Base-by-base conservation (phyloP, 2,113 vertebrate genomes). In the Oxygymnocypris stewartii region DNA sequence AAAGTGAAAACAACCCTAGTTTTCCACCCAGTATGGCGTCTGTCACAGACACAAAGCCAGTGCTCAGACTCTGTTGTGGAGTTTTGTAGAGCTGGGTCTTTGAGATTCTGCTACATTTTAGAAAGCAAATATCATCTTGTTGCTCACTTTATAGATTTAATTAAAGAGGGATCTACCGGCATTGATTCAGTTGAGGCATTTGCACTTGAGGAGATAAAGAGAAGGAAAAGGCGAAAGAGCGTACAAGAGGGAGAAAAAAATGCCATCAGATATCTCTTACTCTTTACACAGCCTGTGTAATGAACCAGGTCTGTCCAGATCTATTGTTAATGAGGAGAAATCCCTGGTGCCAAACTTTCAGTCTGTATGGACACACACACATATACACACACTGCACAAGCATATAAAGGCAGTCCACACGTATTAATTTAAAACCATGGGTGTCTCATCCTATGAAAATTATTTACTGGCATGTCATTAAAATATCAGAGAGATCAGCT, bases 281-380 rank as follows among this genome's bases (percentile, higher is more conserved):
- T 85, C 79, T 81, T 84, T 59, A 84, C 40, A 37, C 57, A 71
- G 42, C n/a, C 31, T 75, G 69, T 85, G 86, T 76, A 87, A 83
- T 89, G 79, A 86, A 85, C 11, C 63, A 31, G 57, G 79, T 63
- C 71, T 79, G 74, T 42, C 57, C 37, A 57, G 79, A 86, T 89
- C 73, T 51, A 85, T 44, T 82, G 88, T 85, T 79, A 89, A 85
- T 85, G 88, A 87, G 74, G 79, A 67, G 35, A 84, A 87, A 35
- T 74, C 65, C 82, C 82, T 81, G 78, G 75, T 87, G 40, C 74
- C 74, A 65, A 77, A 65, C 75, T 71, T 65, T 85, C 40, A 65
- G 54, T 18, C 69, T 63, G 35, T 67, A 85, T 77, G 40, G 67
- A 80, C 76, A 76, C 88, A 65, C 51, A 49, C 61, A 77, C 42